Conservation (phyloP, 2,113 vertebrate genomes). For the Catharus bicknelli region DNA sequence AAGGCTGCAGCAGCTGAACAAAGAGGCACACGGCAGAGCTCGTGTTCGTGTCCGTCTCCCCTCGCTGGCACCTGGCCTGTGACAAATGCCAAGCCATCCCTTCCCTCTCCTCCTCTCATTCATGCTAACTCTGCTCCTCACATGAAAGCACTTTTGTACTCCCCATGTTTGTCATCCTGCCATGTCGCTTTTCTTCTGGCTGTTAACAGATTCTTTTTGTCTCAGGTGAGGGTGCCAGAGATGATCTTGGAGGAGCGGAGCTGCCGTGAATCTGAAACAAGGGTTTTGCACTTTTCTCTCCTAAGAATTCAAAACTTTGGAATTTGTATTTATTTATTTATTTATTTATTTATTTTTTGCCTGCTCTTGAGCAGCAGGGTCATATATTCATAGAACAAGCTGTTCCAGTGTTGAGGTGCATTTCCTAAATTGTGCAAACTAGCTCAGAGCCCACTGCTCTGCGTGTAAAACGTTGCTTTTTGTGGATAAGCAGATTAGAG, state of each 20-base stretch:
- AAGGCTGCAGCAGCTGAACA: constrained; percentile 32
- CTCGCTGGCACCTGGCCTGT: background rate
- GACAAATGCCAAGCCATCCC: background rate
- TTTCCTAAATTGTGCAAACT: constrained; percentile 33
- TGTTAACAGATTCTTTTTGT: background rate
- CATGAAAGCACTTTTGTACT: background rate
- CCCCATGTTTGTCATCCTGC: background rate
- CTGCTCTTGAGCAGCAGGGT: background rate
- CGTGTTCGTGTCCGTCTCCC: background rate
- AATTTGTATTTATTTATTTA: background rate
- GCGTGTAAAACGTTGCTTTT: background rate
- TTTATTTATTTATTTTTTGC: background rate
- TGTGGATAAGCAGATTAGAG: background rate
- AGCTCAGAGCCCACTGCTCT: background rate
- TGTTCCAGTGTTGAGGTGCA: background rate
- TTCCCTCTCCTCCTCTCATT: background rate
- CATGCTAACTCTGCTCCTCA: background rate
- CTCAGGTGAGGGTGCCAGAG: background rate
- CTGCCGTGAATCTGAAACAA: background rate
- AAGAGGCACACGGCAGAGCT: background rate
- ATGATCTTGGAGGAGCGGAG: background rate
- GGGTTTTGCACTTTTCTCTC: background rate
- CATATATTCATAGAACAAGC: constrained; percentile 17
- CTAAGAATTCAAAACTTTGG: background rate
- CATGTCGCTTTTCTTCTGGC: background rate